These are phyloP conservation scores for Limnephilus auricula DNA, from an alignment of 2,888 invertebrate species.

Conservation along the genomic window DNA sequence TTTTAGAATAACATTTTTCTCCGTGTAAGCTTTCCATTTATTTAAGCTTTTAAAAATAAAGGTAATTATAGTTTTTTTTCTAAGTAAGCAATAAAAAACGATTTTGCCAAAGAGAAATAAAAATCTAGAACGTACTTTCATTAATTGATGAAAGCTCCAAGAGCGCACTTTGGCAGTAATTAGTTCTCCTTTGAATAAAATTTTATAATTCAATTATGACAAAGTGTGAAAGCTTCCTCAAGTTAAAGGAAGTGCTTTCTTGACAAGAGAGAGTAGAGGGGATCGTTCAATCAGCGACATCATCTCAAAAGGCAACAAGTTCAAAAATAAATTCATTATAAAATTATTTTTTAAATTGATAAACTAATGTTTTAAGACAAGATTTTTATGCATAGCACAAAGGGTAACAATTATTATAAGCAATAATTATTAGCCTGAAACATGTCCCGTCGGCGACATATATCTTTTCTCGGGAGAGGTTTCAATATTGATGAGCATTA, in stretches of 20 bases:
- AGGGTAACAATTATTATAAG: too few relatives aligned
- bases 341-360: too few relatives aligned
- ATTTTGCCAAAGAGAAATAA: not conserved
- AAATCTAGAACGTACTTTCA: not conserved
- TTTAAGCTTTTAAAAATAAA: not conserved
- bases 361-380: too few relatives aligned
- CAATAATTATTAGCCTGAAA: too few relatives aligned
- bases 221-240: constrained; percentile 61
- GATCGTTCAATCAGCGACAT: constrained; percentile 54
- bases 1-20: too few relatives aligned
- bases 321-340: not conserved
- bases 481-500: too few relatives aligned
- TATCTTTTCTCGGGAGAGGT: too few relatives aligned
- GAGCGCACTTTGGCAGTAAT: constrained; percentile 59
- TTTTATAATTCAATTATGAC: constrained; percentile 61
- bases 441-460: too few relatives aligned
- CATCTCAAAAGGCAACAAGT: not conserved
- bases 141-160: not conserved
- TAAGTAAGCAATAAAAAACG: not conserved
- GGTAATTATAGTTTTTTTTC: not conserved
- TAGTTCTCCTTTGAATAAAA: constrained; percentile 59
- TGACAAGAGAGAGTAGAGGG: constrained; percentile 41
- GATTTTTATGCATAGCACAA: too few relatives aligned
- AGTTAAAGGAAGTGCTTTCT: constrained; percentile 56
- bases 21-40: too few relatives aligned